phyloP scores from a whole-genome alignment of 2,797 vertebrate genomes.

The Micrastur ruficollis region DNA sequence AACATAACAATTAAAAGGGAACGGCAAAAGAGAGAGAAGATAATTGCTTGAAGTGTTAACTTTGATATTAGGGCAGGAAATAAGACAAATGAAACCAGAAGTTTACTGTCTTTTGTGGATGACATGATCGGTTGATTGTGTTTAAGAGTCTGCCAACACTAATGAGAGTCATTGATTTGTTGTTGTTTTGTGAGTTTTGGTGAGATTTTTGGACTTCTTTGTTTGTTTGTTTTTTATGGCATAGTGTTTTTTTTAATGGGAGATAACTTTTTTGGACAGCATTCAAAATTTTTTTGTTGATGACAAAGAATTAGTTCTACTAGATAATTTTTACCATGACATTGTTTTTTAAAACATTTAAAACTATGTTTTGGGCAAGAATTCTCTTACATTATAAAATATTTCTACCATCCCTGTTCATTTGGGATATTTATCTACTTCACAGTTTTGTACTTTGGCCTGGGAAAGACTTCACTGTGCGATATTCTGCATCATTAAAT shows the following conservation, averaged over 20 bases:
- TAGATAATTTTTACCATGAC: not conserved
- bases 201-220: not conserved
- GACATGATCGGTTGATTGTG: not conserved
- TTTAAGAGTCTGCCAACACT: not conserved
- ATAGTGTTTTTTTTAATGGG: not conserved
- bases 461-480: not conserved
- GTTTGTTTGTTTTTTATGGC: not conserved
- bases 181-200: not conserved
- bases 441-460: not conserved
- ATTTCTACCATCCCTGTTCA: not conserved
- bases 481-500: not conserved
- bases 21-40: not conserved
- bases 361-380: not conserved
- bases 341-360: not conserved
- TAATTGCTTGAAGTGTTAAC: not conserved
- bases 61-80: not conserved
- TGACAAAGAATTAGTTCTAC: not conserved
- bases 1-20: not conserved
- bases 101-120: not conserved
- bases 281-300: not conserved
- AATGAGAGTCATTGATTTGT: not conserved
- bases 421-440: not conserved
- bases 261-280: not conserved
- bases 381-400: not conserved
- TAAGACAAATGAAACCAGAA: not conserved